Evolutionary conservation across 2,113 vertebrate genomes (phyloP).

Genomic region (Azemiops feae): DNA sequence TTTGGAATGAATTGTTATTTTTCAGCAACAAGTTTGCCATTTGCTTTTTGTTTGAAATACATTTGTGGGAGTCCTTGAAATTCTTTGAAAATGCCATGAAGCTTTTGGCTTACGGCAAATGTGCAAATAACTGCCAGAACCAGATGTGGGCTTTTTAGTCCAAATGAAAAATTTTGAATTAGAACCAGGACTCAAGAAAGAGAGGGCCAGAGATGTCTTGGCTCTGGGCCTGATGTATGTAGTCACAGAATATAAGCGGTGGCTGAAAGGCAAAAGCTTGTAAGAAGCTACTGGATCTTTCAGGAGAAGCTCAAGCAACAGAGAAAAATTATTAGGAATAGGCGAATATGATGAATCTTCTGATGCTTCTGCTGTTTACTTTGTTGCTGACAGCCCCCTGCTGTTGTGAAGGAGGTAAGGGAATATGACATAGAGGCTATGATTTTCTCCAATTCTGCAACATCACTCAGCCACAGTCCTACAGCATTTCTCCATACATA

Average conservation of each 20-base stretch:
- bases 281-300: conserved; percentile 40
- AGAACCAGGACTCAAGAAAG: conserved; percentile 22
- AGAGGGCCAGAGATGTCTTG: conserved; percentile 8
- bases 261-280: conserved; percentile 6
- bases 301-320: conserved; percentile 37
- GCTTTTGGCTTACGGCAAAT: conserved; percentile 1
- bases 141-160: conserved; percentile 8
- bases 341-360: conserved; percentile 48
- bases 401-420: conserved; percentile 62
- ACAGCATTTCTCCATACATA: neutral
- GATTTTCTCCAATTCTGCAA: neutral
- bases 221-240: conserved; percentile 35
- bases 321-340: neutral
- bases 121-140: conserved; percentile 25
- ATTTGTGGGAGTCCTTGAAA: conserved; percentile 32
- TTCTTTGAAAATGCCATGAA: conserved; percentile 37
- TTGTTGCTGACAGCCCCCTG: conserved; percentile 47
- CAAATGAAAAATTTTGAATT: conserved; percentile 33
- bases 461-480: neutral
- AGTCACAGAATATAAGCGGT: conserved; percentile 55
- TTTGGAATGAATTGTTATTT: conserved; percentile 4
- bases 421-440: neutral
- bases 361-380: conserved; percentile 22
- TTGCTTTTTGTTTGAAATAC: conserved; percentile 11
- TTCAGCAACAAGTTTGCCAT: conserved; percentile 13